Evolutionary conservation across 2,113 vertebrate genomes (phyloP), one percentile per base, ranked within the genome.

Genomic region (Bufo gargarizans): DNA sequence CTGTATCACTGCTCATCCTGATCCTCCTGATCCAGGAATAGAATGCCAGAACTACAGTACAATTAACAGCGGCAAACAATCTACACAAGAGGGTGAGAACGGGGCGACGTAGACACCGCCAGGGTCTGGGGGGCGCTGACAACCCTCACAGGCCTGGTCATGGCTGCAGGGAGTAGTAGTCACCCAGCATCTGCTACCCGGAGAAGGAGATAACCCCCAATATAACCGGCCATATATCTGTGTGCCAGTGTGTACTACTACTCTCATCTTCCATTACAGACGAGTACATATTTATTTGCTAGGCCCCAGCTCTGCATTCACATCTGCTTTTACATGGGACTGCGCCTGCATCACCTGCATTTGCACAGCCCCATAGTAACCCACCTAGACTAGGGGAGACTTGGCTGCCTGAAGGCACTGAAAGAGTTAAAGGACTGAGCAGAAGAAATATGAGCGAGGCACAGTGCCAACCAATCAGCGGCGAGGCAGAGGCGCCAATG

Each of bases 361-460:
- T n/a, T n/a, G n/a, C 56, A 61, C 10, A 63, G 33, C 58, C 58
- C n/a, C 19, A 4, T 61, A 82, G 59, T 67, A 65, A n/a, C 20
- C 10, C 80, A 65, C 80, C 79, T 63, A 82, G 58, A 4, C 33
- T 45, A 82, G 79, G 33, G 33, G n/a, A 80, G 77, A 17, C 77
- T 1, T 12, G 59, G 59, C 16, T 67, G 45, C 43, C 59, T 67
- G 20, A 22, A 83, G 81, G 81, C 20, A 22, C 3, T 22, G 17
- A 83, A 71, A 56, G 85, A 0, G 85, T 87, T 87, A 87, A 87
- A 17, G 33, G 45, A 58, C 85, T 71, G 6, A 56, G 67, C 53
- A 53, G 65, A 20, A 50, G 76, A 59, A 12, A 67, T 20, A 53
- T 49, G 77, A 80, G 33, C n/a, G 22, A 61, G 17, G 56, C 12